phyloP scores from a whole-genome alignment of 1,140 invertebrate species.

The Heliconius hewitsoni region DNA sequence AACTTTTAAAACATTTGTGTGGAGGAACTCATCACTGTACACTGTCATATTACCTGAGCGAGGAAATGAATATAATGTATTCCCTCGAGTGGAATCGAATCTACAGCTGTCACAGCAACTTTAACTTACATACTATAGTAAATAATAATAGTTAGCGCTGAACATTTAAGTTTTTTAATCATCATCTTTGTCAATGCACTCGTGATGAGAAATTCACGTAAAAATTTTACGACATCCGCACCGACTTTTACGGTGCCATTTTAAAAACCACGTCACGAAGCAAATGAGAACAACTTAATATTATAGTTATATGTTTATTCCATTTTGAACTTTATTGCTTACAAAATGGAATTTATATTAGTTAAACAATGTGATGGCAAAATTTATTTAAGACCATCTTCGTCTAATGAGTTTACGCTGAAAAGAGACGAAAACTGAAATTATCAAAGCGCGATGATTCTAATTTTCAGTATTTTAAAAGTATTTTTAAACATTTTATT shows the following conservation, averaged over 20 bases:
- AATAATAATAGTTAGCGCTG: background rate
- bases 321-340: constrained; percentile 9
- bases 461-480: constrained; percentile 27
- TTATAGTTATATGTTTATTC: background rate
- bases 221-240: constrained; percentile 49
- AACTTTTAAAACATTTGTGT: no score
- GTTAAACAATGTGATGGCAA: background rate
- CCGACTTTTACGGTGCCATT: constrained; percentile 34
- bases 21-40: no score
- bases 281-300: constrained; percentile 37
- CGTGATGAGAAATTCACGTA: constrained; percentile 45
- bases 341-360: background rate
- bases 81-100: no score
- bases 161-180: constrained; percentile 16
- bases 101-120: no score
- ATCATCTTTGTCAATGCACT: constrained; percentile 44
- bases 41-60: no score
- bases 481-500: background rate
- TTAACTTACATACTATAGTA: background rate
- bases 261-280: constrained; percentile 37
- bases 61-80: no score
- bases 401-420: constrained; percentile 34
- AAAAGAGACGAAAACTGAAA: constrained; percentile 33
- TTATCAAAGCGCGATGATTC: constrained; percentile 30
- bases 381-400: constrained; percentile 35